Conservation (phyloP, 1,140 invertebrate genomes). For the Chlorops oryzae region DNA sequence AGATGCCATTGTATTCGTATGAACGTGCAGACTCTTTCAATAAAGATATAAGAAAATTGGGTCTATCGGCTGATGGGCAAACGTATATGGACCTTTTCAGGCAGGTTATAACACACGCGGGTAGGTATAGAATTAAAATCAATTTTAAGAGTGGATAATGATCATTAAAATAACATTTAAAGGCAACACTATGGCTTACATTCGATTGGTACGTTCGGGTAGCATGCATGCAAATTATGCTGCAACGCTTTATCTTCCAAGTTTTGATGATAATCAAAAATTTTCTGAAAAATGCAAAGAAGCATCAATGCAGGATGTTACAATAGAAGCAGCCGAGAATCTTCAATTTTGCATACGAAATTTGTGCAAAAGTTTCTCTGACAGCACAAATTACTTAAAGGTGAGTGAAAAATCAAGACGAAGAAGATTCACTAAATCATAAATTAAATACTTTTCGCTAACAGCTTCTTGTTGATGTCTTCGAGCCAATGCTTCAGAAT, state of each 20-base stretch:
- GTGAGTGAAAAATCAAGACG: constrained; percentile 36
- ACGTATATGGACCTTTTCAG: constrained; percentile 92
- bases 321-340: constrained; percentile 61
- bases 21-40: constrained; percentile 94
- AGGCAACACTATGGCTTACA: constrained; percentile 95
- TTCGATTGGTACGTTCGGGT: constrained; percentile 89
- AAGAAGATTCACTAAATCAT: too few relatives aligned
- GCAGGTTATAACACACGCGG: constrained; percentile 87
- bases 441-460: constrained; percentile 18
- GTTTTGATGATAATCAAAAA: constrained; percentile 64
- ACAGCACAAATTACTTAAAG: constrained; percentile 93
- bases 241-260: constrained; percentile 84
- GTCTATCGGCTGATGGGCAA: constrained; percentile 71
- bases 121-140: constrained; percentile 45
- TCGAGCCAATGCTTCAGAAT: constrained; percentile 81
- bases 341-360: constrained; percentile 73
- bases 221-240: constrained; percentile 87
- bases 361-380: constrained; percentile 80
- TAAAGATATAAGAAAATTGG: constrained; percentile 83
- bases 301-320: constrained; percentile 55
- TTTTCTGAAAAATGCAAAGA: constrained; percentile 57
- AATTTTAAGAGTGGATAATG: constrained; percentile 9
- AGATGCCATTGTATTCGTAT: constrained; percentile 65
- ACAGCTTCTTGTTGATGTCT: constrained; percentile 84
- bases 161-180: constrained; percentile 10